Evolutionary conservation across 2,113 vertebrate species (phyloP), one percentile per base, ranked within the genome.

Genomic region (Hippocampus mohnikei): DNA sequence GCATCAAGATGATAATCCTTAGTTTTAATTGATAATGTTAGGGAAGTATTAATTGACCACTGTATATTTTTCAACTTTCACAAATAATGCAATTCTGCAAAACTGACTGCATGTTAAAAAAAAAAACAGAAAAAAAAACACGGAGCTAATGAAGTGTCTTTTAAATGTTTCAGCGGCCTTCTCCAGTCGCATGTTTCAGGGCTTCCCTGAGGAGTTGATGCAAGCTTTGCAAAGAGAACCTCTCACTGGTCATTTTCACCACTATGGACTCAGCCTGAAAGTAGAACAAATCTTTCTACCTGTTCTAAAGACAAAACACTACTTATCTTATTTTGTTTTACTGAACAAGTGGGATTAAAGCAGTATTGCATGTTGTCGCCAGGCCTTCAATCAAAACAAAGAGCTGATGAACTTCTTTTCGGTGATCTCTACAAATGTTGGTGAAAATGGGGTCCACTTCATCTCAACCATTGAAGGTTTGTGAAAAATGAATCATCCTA

Each of bases 381-480:
- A 94, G 92, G 79, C 67, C 6, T 93, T 93, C 58, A 53, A 74
- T 63, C 80, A 76, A 74, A 93, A 92, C 64, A 29, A 88, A 40
- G 84, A 89, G 70, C 79, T 94, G 53, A 60, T 37, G 0, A 64
- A 72, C 37, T 94, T 94, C 78, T 94, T 92, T 69, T 82, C 86
- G 2, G 37, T 93, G 21, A 68, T 94, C 69, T 94, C 94, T 3
- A 93, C 90, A 13, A 94, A 94, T 48, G 20, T 81, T 0, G 93
- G 91, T 12, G 75, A 79, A 63, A 90, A 92, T 3, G 86, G 85
- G 52, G 85, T 72, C 18, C 76, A 84, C 68, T 94, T 94, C 71
- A 81, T 94, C 70, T 94, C 94, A 2, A 92, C 93, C 12, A 74
- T 94, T 1, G 94, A 94, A 90, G 93, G 94, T 94, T 65, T 46